These are phyloP conservation scores for Phalangium opilio DNA, from an alignment of 2,888 invertebrate species.

Conservation along the genomic window DNA sequence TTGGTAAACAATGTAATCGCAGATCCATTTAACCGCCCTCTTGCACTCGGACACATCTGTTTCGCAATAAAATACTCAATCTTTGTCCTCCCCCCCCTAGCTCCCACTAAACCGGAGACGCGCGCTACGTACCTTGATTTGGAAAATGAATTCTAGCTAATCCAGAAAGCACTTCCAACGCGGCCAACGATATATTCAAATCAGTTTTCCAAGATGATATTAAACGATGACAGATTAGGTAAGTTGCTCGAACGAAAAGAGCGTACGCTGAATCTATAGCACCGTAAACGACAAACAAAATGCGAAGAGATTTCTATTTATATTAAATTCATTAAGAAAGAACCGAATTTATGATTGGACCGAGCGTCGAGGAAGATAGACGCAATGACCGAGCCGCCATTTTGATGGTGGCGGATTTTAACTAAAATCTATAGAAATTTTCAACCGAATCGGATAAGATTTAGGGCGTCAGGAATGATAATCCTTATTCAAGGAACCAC, in stretches of 20 bases:
- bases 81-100: no score
- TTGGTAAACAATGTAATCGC: slow-evolving; percentile 91
- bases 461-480: no score
- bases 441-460: no score
- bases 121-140: background rate
- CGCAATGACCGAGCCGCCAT: no score
- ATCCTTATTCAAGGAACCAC: no score
- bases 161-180: slow-evolving; percentile 76
- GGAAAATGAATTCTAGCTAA: slow-evolving; percentile 75
- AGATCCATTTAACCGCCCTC: slow-evolving; percentile 90
- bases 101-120: no score
- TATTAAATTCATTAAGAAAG: slow-evolving; percentile 13
- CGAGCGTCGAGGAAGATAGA: background rate
- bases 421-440: no score
- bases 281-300: slow-evolving; percentile 6
- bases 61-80: background rate
- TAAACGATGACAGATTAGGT: slow-evolving; percentile 81
- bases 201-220: slow-evolving; percentile 95
- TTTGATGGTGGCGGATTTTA: no score
- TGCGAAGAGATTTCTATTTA: background rate
- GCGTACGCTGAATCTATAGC: slow-evolving; percentile 63
- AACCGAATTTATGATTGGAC: slow-evolving; percentile 17
- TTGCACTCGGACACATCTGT: slow-evolving; percentile 75
- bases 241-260: slow-evolving; percentile 77
- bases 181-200: slow-evolving; percentile 80